Evolutionary conservation across 2,113 vertebrate species (phyloP), one percentile per base, ranked within the genome.

Genomic region (Macaca nemestrina): DNA sequence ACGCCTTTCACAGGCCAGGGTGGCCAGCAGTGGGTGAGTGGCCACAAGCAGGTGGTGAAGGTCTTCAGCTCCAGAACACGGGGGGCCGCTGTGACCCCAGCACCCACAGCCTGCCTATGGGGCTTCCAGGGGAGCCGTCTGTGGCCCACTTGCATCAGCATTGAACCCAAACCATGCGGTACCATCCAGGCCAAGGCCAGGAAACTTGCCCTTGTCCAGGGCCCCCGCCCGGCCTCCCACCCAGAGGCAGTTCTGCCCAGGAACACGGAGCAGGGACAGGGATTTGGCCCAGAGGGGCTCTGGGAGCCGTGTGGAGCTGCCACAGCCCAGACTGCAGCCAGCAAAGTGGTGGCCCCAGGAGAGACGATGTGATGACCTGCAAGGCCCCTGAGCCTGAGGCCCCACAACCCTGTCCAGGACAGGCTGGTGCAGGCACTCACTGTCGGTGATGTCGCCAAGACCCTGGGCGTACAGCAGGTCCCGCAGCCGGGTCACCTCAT

Each of bases 361-460:
- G n/a, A 50, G 22, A 85, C 45, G 32, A 40, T 23, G 0, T 40
- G 35, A 32, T 11, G 27, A 48, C 82, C 48, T 11, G 0, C 5
- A 17, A 84, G 52, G 30, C 12, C 20, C 50, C 35, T 2, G 8
- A 20, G 48, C 43, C 87, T 18, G 0, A 4, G 45, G n/a, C 9
- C 80, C 55, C 2, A 14, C n/a, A 1, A 5, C 55, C 76, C 87
- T 12, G 57, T 50, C 40, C 30, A 8, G 90, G 81, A 11, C 7
- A 14, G 57, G 18, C 3, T 0, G 8, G 50, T 2, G 1, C 1
- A 0, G 90, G 84, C 90, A 98, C 99, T 99, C 99, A 99, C 99
- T 99, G 93, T 99, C 99, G 45, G 99, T 99, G 98, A 99, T 99
- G 99, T 99, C 99, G 16, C 99, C 99, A 0, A 99, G 99, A 25